These are phyloP conservation scores for Petrophora chlorosata DNA, from an alignment of 2,888 invertebrate genomes.

Conservation along the genomic window DNA sequence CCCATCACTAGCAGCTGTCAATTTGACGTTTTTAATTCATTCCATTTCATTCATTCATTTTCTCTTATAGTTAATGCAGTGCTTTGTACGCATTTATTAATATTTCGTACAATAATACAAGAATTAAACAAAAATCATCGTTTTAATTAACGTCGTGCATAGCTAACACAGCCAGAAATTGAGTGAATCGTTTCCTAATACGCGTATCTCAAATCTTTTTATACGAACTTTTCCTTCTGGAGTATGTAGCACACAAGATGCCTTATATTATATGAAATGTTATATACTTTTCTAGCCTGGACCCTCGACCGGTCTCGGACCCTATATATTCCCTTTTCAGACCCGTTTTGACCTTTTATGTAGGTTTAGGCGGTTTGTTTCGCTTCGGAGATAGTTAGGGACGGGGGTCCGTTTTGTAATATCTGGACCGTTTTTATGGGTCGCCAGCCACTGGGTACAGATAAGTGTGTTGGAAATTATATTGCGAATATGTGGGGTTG, in stretches of 20 bases:
- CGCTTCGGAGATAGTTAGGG: conserved; percentile 33
- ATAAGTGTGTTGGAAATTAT: conserved; percentile 22
- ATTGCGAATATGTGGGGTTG: neutral
- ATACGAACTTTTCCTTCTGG: neutral
- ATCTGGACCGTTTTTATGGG: conserved; percentile 26
- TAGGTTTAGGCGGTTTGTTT: conserved; percentile 69
- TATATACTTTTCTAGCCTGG: conserved; percentile 82
- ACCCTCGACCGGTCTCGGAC: conserved; percentile 31
- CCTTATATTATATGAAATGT: conserved; percentile 49
- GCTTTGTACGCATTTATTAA: too few species aligned
- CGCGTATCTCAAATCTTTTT: neutral
- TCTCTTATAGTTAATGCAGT: too few species aligned
- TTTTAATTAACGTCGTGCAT: neutral
- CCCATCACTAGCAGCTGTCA: too few species aligned
- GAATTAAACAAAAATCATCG: neutral
- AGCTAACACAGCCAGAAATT: neutral
- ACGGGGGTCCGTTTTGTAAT: conserved; percentile 20
- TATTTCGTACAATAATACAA: too few species aligned
- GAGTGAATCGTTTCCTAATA: neutral
- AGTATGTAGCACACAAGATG: conserved; percentile 3
- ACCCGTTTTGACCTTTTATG: conserved; percentile 68
- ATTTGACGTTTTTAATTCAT: too few species aligned
- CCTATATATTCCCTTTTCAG: conserved; percentile 52
- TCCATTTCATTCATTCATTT: too few species aligned
- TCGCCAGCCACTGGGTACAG: conserved; percentile 11